Evolutionary conservation across 2,888 invertebrate species (phyloP).

Genomic region (Scotopteryx bipunctaria): DNA sequence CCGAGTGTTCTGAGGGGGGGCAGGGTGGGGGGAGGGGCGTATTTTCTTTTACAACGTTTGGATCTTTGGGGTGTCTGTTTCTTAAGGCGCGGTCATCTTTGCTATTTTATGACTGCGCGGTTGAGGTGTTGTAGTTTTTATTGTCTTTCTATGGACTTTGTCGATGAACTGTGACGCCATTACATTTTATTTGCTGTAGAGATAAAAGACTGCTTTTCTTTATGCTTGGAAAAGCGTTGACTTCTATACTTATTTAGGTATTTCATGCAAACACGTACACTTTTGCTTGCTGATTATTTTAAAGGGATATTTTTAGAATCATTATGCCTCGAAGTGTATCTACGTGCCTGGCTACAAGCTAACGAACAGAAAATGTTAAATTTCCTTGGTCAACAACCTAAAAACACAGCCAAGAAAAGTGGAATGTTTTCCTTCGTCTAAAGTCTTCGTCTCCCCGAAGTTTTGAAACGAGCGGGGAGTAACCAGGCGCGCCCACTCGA

Average conservation of each 20-base stretch:
- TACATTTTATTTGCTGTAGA: neutral
- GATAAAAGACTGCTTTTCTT: neutral
- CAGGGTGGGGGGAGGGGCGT: constrained; percentile 43
- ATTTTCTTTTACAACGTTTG: constrained; percentile 67
- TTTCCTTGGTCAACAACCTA: constrained; percentile 2
- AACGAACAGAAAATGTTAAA: neutral
- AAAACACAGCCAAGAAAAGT: constrained; percentile 9
- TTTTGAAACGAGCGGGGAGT: constrained; percentile 34
- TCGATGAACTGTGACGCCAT: constrained; percentile 9
- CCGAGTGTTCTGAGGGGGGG: constrained; percentile 58
- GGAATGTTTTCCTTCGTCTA: constrained; percentile 8
- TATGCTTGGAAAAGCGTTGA: no score
- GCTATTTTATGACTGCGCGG: constrained; percentile 33
- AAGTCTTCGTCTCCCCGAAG: constrained; percentile 26
- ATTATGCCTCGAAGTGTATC: no score
- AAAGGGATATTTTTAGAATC: no score
- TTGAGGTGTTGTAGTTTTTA: constrained; percentile 29
- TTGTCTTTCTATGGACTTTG: constrained; percentile 17
- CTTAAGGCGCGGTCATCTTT: constrained; percentile 46
- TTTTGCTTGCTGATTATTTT: no score
- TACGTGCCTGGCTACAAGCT: no score
- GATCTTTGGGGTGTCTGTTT: constrained; percentile 45
- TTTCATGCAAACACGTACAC: no score
- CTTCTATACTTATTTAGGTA: no score
- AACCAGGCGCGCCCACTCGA: constrained; percentile 26